Base-by-base conservation (phyloP, 2,797 vertebrate genomes). In the Decapterus maruadsi region DNA sequence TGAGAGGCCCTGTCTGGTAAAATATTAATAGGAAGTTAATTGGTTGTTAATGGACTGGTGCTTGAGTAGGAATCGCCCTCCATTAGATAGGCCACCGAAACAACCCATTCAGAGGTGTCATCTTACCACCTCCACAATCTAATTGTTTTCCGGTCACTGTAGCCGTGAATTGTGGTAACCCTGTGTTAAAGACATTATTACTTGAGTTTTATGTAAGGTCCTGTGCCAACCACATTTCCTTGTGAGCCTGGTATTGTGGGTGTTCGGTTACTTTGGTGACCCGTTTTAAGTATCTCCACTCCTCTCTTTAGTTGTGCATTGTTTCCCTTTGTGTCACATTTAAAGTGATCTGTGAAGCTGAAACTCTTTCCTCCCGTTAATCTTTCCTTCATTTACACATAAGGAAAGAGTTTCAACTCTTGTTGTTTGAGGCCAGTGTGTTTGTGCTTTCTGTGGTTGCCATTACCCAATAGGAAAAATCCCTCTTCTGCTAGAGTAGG, bases 1-100 rank as follows among this genome's bases (percentile, higher is more conserved):
- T 92, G 93, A 93, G 93, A 93, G 92, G 92, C 88, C 82, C 91
- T 91, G 93, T 94, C 93, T 93, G 94, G 89, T 95, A 93, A 95
- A 95, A 95, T 95, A 95, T 94, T 94, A 95, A 95, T 95, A 94
- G 93, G 93, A 92, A 91, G 90, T 95, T 95, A 94, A 95, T 94
- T 95, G 93, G 90, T 94, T 93, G 93, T 94, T 94, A 94, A 95
- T 95, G 94, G 94, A 93, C 92, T 92, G 88, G 89, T 93, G 91
- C 92, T 93, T 84, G 87, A 87, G 89, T 79, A 84, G 90, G 86
- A 92, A 87, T 90, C 87, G 62, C 80, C 83, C 86, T 91, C 92
- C 93, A 93, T 94, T 93, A 91, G 85, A 87, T 65, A 75, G 83
- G 90, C 86, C 91, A 84, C 77, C 68, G 68, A 87, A 90, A 90